Conservation (phyloP, 2,113 vertebrate species). For the Agapornis roseicollis region DNA sequence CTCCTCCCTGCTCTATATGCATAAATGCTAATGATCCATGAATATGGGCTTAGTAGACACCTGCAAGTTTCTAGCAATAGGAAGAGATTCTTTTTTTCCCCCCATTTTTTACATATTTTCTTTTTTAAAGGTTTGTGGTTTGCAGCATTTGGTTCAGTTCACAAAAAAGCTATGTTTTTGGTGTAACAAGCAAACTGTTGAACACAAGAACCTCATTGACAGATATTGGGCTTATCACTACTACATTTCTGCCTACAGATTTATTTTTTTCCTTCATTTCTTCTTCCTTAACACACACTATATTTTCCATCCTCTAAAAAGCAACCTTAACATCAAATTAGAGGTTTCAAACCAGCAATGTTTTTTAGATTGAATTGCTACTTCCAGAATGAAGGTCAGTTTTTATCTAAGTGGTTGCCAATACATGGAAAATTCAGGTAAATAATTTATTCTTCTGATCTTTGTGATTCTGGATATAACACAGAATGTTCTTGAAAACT, state of each 20-base stretch:
- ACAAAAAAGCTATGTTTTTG: neutral
- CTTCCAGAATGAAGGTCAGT: neutral
- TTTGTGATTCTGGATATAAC: neutral
- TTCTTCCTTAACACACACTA: neutral
- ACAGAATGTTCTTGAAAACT: neutral
- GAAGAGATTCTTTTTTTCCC: neutral
- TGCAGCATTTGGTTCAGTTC: neutral
- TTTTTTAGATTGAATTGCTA: neutral
- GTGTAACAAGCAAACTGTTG: neutral
- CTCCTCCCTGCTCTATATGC: accelerated
- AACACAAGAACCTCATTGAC: neutral
- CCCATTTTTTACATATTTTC: neutral
- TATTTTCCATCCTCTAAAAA: neutral
- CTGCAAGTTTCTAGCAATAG: neutral
- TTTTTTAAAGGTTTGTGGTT: neutral
- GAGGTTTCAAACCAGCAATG: neutral
- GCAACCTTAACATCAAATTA: neutral
- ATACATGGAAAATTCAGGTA: neutral
- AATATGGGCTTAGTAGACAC: neutral
- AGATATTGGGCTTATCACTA: neutral
- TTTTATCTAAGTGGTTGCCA: neutral
- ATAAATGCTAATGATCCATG: neutral
- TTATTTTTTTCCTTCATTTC: neutral
- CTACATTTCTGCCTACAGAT: neutral
- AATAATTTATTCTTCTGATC: neutral